Evolutionary conservation across 2,888 invertebrate species (phyloP), one percentile per base, ranked within the genome.

Genomic region (Drosophila flavopinicola): DNA sequence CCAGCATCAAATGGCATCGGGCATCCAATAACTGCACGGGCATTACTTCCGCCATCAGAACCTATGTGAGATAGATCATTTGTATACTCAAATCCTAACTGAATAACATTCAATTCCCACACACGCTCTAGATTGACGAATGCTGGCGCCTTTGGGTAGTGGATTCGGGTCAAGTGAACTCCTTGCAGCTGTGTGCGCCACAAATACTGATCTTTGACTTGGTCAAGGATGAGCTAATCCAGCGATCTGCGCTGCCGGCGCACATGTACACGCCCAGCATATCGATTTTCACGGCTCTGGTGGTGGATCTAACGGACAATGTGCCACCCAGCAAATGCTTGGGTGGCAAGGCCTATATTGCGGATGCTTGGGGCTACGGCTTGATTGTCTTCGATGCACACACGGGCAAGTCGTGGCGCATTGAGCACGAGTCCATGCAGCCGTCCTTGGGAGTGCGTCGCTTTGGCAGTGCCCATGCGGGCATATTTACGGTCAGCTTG

Each of bases 141-240:
- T 94, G 94, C 74, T 92, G 92, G 30, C 91, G 94, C 25, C 88
- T 95, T 23, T 95, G 95, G 95, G 92, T 94, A 0, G 79, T 94
- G 17, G 95, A 95, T 79, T 93, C 93, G 0, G 91, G 91, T 0
- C 93, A 93, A 77, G 92, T 95, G 4, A 93, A 92, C 0, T 93
- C 93, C 0, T 61, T 87, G 3, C 93, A 93, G 78, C 85, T 92
- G 33, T 97, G 96, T 77, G 93, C 93, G 0, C 95, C 96, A 0
- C 95, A 96, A 88, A 91, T 97, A 1, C 89, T 96, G 1, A 94
- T 95, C 0, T 96, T 96, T 85, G 94, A 95, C 86, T 89, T 96
- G 44, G 87, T 89, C 38, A 94, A 92, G 0, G 94, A 95, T 88
- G 93, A 93, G 3, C 88, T 91, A 37, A 77, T 93, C 6, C 88